Percentiles rank a stretch among this genome's conserved stretches.
Evolutionary conservation across 2,113 vertebrate species (phyloP).

Genomic region (Poeciliopsis retropinna): DNA sequence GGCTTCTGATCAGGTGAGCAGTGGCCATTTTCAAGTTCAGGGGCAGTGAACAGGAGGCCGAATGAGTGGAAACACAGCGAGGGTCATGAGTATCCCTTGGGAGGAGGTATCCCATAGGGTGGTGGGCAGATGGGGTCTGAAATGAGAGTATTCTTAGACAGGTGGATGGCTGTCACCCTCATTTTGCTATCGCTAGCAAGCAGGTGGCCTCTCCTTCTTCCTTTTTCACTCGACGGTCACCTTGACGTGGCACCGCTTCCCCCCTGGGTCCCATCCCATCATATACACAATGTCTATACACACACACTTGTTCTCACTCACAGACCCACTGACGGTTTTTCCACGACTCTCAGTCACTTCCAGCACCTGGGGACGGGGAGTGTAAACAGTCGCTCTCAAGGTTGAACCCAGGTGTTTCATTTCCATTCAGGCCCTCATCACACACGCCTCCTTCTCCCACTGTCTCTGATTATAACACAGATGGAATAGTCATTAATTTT

Average conservation of each 20-base stretch:
- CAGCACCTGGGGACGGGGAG: conserved; percentile 66
- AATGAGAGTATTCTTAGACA: conserved; percentile 74
- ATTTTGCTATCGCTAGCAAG: conserved; percentile 69
- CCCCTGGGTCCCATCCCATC: conserved; percentile 67
- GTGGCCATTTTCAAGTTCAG: conserved; percentile 32
- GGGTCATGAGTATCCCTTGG: conserved; percentile 75
- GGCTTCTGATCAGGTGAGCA: conserved; percentile 48
- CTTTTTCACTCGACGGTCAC: conserved; percentile 73
- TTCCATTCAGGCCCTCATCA: conserved; percentile 73
- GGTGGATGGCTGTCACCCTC: conserved; percentile 84
- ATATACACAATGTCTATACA: conserved; percentile 57
- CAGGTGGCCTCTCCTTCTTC: conserved; percentile 79
- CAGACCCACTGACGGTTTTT: conserved; percentile 44
- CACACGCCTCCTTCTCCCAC: conserved; percentile 60
- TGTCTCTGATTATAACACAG: conserved; percentile 71
- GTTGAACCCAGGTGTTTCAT: conserved; percentile 79
- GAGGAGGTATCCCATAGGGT: conserved; percentile 70
- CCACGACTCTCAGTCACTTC: conserved; percentile 61
- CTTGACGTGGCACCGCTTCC: conserved; percentile 72
- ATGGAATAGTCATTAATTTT: conserved; percentile 70
- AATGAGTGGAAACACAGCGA: conserved; percentile 71
- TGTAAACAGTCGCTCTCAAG: conserved; percentile 73
- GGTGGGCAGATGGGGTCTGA: conserved; percentile 75
- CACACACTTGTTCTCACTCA: conserved; percentile 27
- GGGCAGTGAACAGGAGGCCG: conserved; percentile 60